Base-by-base conservation (phyloP, 2,113 vertebrate species). In the Arvicanthis niloticus region DNA sequence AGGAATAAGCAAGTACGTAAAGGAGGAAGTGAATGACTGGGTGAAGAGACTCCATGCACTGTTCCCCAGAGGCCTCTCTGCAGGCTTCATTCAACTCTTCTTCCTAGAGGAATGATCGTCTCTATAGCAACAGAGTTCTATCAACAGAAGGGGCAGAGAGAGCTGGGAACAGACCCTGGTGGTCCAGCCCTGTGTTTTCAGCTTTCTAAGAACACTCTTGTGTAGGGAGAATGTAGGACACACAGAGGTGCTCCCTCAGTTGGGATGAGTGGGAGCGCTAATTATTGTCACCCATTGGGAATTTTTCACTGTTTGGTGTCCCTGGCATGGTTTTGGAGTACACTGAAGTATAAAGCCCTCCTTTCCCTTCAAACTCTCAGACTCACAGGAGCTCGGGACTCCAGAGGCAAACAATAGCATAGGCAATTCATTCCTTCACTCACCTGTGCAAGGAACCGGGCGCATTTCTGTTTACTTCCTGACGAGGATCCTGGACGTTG, bases 1-100 rank as follows among this genome's bases (percentile, higher is more conserved):
- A 97, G 7, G 17, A 96, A 70, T 97, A 96, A 60, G 97, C 93
- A 0, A 97, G 56, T 29, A 97, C 15, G 51, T 96, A 97, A 85
- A 96, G 90, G 60, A 96, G 89, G 58, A 96, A 1, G 31, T 92
- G 22, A 21, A 34, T 5, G 1, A 94, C 7, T 16, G 56, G 88
- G 3, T 1, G 26, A 26, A 94, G 96, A 37, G 94, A 65, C 48
- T 31, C 97, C 97, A 94, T 96, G 72, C 8, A 58, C 3, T 17
- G 88, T 77, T 90, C 76, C 76, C 2, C 16, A 40, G 60, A 42
- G 56, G 12, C 73, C 73, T 91, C 65, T 51, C 80, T 11, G 29
- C 82, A 75, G 87, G 51, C 68, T 37, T 85, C 76, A 5, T 24
- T 17, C 73, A 56, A 17, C 56, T 80, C 58, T 80, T 65, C n/a